These are phyloP conservation scores for Myiozetetes cayanensis DNA, from an alignment of 2,113 vertebrate genomes.

Conservation along the genomic window DNA sequence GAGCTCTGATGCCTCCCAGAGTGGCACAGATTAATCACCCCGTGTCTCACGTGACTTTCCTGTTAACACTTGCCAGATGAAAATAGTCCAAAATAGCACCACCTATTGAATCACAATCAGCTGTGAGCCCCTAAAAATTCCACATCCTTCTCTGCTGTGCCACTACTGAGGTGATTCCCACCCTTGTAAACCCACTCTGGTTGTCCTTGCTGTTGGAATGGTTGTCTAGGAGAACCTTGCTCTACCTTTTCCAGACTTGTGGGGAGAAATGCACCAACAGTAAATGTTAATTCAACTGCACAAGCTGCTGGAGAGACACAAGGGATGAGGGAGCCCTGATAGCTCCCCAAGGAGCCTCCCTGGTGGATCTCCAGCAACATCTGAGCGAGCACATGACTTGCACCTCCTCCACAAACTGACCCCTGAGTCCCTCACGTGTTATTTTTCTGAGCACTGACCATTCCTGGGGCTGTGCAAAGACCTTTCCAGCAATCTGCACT, in stretches of 20 bases:
- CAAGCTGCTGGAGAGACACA: neutral
- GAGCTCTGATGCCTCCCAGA: neutral
- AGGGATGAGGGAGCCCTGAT: neutral
- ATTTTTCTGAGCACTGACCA: neutral
- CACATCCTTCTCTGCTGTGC: neutral
- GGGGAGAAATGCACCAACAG: neutral
- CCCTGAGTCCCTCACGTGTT: neutral
- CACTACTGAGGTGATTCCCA: neutral
- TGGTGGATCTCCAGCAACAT: neutral
- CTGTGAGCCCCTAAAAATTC: neutral
- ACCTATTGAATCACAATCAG: neutral
- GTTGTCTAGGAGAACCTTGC: neutral
- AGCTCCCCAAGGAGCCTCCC: neutral
- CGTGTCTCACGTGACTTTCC: neutral
- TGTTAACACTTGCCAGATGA: neutral
- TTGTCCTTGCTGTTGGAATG: neutral
- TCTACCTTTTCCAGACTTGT: neutral
- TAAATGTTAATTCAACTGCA: neutral
- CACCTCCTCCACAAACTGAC: neutral
- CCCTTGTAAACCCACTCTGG: neutral
- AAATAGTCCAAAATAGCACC: neutral
- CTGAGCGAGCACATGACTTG: neutral
- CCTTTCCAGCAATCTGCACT: neutral
- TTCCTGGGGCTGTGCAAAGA: neutral
- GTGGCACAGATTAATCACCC: neutral